These are phyloP conservation scores for Indicator indicator DNA, from an alignment of 2,113 vertebrate species.

Conservation along the genomic window DNA sequence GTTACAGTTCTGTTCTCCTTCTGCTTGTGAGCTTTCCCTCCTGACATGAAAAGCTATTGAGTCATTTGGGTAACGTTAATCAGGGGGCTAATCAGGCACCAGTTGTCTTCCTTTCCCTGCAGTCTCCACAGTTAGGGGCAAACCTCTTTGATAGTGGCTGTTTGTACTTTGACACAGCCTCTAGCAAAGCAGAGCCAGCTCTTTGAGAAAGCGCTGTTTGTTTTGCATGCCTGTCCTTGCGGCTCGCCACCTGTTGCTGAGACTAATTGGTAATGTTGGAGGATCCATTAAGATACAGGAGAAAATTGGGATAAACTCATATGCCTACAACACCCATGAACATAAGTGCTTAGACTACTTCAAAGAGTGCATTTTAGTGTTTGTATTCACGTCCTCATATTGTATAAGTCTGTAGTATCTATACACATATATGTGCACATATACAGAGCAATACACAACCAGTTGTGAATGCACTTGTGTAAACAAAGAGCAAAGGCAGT, in stretches of 20 bases:
- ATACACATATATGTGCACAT: rapidly evolving
- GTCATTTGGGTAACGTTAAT: not conserved
- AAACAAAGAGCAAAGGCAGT: not conserved
- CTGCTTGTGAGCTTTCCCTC: not conserved
- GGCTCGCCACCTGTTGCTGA: not conserved
- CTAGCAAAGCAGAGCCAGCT: not conserved
- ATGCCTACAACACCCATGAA: no score
- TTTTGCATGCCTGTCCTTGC: not conserved
- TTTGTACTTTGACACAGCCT: not conserved
- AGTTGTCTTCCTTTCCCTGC: not conserved
- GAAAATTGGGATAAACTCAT: not conserved
- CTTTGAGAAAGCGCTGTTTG: not conserved
- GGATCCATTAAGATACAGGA: not conserved
- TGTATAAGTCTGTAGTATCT: not conserved
- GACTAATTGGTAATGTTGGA: not conserved
- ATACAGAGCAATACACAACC: not conserved
- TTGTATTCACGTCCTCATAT: not conserved
- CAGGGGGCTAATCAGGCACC: not conserved
- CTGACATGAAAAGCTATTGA: rapidly evolving
- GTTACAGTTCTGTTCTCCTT: not conserved
- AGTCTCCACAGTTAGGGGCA: not conserved
- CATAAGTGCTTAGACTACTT: not conserved
- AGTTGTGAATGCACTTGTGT: rapidly evolving
- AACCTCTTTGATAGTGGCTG: not conserved
- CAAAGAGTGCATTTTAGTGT: not conserved